Evolutionary conservation across 2,888 invertebrate genomes (phyloP).

Genomic region (Cheilosia impressa): DNA sequence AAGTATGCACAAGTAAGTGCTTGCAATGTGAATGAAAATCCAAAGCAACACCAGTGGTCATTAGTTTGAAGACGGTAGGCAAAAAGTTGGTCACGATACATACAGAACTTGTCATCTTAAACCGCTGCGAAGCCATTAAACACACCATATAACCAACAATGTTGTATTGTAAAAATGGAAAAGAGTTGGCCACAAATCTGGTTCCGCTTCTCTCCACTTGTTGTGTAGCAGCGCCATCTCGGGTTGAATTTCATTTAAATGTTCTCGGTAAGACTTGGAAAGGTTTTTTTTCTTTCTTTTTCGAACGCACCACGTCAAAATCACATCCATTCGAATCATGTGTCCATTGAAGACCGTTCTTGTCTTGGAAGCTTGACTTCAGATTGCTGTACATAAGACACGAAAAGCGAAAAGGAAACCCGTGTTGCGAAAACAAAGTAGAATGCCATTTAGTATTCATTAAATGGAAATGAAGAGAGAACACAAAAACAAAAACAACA

Average conservation of each 20-base stretch:
- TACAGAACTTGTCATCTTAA: background rate
- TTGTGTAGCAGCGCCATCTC: background rate
- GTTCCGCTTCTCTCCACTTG: constrained; percentile 33
- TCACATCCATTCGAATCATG: constrained; percentile 22
- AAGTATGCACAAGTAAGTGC: background rate
- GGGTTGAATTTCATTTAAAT: constrained; percentile 39
- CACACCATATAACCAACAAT: constrained; percentile 7
- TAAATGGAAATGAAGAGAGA: constrained; percentile 1
- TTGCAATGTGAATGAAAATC: background rate
- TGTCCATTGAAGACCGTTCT: background rate
- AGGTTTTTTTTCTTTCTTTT: background rate
- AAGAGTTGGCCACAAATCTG: constrained; percentile 32
- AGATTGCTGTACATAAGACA: constrained; percentile 11
- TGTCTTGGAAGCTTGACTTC: constrained; percentile 28
- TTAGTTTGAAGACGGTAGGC: background rate
- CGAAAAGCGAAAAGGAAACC: constrained; percentile 44
- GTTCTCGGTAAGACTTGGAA: background rate
- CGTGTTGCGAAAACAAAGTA: constrained; percentile 46
- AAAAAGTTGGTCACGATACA: background rate
- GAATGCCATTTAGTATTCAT: constrained; percentile 31
- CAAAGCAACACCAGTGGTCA: constrained; percentile 7
- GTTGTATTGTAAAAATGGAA: constrained; percentile 18
- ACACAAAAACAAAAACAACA: constrained; percentile 18
- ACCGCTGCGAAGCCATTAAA: constrained; percentile 5
- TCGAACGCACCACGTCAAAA: constrained; percentile 2